phyloP scores from a whole-genome alignment of 37 sponge, comb jelly and placozoan genomes.

The Aphrocallistes beatrix region DNA sequence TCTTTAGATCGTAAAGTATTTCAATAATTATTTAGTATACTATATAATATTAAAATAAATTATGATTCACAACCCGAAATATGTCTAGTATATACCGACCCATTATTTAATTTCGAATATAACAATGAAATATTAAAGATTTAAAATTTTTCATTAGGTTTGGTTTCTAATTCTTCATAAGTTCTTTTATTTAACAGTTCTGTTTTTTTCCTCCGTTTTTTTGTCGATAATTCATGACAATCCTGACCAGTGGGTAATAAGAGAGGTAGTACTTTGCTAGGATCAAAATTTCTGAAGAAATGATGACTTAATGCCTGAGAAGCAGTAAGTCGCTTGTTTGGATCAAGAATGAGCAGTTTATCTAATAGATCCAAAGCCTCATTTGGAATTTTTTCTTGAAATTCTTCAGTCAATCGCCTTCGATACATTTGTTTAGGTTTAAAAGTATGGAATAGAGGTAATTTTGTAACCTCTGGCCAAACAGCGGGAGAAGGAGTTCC shows the following conservation, averaged over 20 bases:
- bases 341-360: constrained; percentile 73
- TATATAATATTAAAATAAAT: no score
- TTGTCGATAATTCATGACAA: constrained; percentile 96
- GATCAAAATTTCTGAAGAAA: constrained; percentile 54
- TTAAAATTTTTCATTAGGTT: no score
- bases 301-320: constrained; percentile 65
- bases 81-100: no score
- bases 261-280: constrained; percentile 25
- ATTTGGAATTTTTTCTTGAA: constrained; percentile 61
- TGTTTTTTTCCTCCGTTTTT: constrained; percentile 53
- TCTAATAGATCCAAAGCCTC: constrained; percentile 75
- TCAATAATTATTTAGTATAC: no score
- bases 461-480: constrained; percentile 87
- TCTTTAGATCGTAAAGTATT: no score
- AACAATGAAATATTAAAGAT: no score
- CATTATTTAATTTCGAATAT: no score
- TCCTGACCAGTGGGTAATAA: constrained; percentile 81
- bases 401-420: constrained; percentile 69
- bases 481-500: constrained; percentile 85
- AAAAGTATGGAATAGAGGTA: constrained; percentile 59
- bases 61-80: no score
- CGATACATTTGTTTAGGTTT: constrained; percentile 73
- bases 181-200: neutral
- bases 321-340: constrained; percentile 68
- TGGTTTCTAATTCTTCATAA: neutral